Percentiles rank a stretch among this genome's conserved stretches.
These are phyloP conservation scores for Alectura lathami DNA, from an alignment of 2,113 vertebrate genomes.

Conservation along the genomic window DNA sequence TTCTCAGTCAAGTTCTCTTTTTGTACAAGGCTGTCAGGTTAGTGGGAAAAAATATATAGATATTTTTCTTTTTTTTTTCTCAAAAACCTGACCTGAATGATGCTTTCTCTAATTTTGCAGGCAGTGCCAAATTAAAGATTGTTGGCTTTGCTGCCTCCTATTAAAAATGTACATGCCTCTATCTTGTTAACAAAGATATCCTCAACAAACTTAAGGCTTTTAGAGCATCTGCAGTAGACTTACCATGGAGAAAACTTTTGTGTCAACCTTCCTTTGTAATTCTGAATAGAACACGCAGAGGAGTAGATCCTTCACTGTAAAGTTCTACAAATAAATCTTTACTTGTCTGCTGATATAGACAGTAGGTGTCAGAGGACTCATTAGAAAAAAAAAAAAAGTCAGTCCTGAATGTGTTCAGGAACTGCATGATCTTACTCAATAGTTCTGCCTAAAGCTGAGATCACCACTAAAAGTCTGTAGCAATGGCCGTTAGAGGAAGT, in stretches of 20 bases:
- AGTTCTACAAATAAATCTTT: background rate
- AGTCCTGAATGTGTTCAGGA: background rate
- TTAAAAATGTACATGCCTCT: background rate
- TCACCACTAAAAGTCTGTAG: background rate
- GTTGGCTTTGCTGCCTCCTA: background rate
- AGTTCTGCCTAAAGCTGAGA: background rate
- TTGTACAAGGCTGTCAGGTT: background rate
- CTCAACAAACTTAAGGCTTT: background rate
- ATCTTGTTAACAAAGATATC: background rate
- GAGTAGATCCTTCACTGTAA: background rate
- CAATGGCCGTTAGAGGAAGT: background rate
- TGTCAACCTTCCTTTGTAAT: background rate
- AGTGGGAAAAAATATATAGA: background rate
- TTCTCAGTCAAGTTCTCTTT: constrained; percentile 7
- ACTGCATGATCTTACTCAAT: background rate
- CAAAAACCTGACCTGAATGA: background rate
- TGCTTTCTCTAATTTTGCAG: background rate
- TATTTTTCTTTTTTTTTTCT: background rate
- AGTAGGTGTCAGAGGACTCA: background rate
- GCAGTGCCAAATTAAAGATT: background rate
- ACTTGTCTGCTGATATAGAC: background rate
- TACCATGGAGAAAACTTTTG: background rate
- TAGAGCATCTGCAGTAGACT: background rate
- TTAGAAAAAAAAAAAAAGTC: background rate
- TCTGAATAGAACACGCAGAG: background rate